Evolutionary conservation across 2,888 invertebrate genomes (phyloP).

Genomic region (Caenorhabditis imperialis): DNA sequence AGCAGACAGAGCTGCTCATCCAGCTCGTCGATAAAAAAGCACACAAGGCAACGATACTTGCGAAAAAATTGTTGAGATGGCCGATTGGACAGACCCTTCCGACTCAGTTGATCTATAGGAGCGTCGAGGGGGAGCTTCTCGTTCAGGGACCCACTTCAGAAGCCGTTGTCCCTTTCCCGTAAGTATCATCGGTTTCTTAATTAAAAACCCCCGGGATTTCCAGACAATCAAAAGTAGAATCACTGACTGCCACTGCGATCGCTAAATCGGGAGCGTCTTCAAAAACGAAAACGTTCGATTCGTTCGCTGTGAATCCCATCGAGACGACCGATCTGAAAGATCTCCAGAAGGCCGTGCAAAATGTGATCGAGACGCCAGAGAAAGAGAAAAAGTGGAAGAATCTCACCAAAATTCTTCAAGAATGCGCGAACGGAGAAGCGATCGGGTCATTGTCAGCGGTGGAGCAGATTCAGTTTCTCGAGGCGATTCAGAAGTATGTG

Average conservation of each 20-base stretch:
- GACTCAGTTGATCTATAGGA: slow-evolving; percentile 28
- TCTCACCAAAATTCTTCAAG: slow-evolving; percentile 17
- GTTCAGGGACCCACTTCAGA: slow-evolving; percentile 43
- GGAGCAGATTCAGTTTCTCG: slow-evolving; percentile 39
- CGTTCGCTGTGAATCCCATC: slow-evolving; percentile 50
- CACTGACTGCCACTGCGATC: slow-evolving; percentile 37
- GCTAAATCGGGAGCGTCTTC: slow-evolving; percentile 22
- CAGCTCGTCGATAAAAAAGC: slow-evolving; percentile 39
- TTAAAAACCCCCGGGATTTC: slow-evolving; percentile 2
- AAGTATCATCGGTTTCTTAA: slow-evolving; percentile 15
- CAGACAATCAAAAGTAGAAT: slow-evolving; percentile 55
- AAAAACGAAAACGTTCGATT: slow-evolving; percentile 34
- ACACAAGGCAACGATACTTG: slow-evolving; percentile 25
- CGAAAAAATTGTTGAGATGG: slow-evolving; percentile 46
- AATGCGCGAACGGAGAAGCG: slow-evolving; percentile 20
- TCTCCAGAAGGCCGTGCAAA: slow-evolving; percentile 22
- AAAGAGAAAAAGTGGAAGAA: slow-evolving; percentile 53
- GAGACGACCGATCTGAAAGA: slow-evolving; percentile 19
- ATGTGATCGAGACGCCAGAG: slow-evolving; percentile 44
- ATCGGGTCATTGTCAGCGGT: slow-evolving; percentile 34
- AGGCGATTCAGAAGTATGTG: slow-evolving; percentile 19
- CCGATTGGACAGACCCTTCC: slow-evolving; percentile 53
- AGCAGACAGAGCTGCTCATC: slow-evolving; percentile 34
- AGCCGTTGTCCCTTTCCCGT: slow-evolving; percentile 41
- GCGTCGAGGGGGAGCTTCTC: slow-evolving; percentile 21